These are phyloP conservation scores for Amblyjoppa fuscipennis DNA, from an alignment of 2,888 invertebrate species.

Conservation along the genomic window DNA sequence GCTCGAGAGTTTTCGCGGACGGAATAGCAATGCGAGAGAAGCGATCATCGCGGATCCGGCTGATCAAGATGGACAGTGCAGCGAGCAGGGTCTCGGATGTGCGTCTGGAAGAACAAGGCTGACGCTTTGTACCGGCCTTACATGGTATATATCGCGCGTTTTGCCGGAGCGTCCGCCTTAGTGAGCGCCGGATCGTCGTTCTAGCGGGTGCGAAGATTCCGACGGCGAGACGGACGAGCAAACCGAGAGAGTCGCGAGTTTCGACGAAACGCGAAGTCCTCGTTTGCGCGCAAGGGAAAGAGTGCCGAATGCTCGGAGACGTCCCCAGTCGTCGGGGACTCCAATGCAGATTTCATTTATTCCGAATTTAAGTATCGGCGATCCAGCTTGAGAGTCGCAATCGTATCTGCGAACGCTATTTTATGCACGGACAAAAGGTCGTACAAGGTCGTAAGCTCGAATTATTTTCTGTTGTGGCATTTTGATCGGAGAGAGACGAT, in stretches of 20 bases:
- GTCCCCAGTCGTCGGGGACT: too few relatives aligned
- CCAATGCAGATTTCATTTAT: too few relatives aligned
- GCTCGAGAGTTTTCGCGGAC: conserved; percentile 30
- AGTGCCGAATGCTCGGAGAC: not conserved
- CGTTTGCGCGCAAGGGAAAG: not conserved
- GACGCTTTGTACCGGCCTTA: not conserved
- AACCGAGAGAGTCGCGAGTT: conserved; percentile 2
- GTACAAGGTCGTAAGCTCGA: too few relatives aligned
- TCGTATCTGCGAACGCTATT: too few relatives aligned
- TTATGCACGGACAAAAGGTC: too few relatives aligned
- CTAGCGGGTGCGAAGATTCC: conserved; percentile 21
- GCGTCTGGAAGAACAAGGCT: conserved; percentile 21
- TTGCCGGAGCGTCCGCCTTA: not conserved
- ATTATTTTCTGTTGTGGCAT: too few relatives aligned
- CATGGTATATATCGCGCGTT: not conserved
- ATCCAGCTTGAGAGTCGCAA: too few relatives aligned
- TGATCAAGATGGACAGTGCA: conserved; percentile 42
- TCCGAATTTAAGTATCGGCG: too few relatives aligned
- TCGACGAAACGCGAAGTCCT: not conserved
- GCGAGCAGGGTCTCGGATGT: conserved; percentile 20
- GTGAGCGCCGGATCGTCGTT: conserved; percentile 53
- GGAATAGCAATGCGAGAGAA: conserved; percentile 58
- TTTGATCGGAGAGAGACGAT: too few relatives aligned
- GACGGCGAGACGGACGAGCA: not conserved
- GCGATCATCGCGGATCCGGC: conserved; percentile 39